phyloP scores from a whole-genome alignment of 2,797 vertebrate species.

The Catostomus latipinnis region DNA sequence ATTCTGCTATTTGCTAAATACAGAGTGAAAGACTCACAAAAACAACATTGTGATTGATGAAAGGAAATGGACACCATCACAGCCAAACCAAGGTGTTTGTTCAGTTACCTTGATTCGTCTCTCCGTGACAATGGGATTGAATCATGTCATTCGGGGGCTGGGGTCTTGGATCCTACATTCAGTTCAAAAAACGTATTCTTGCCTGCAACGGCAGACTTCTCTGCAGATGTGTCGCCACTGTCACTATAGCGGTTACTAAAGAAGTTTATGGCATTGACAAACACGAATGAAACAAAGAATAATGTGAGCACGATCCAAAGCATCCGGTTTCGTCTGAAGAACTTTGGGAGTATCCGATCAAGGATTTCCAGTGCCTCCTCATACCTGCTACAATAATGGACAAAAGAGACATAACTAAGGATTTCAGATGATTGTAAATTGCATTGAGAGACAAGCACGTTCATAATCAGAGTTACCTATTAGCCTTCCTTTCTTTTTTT shows the following conservation, averaged over 20 bases:
- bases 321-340: conserved; percentile 69
- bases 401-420: neutral
- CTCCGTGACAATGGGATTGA: neutral
- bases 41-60: conserved; percentile 27
- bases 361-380: conserved; percentile 74
- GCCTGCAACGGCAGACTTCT: conserved; percentile 51
- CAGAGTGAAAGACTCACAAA: conserved; percentile 41
- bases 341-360: conserved; percentile 73
- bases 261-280: conserved; percentile 78
- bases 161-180: conserved; percentile 67
- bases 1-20: conserved; percentile 13
- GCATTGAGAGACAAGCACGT: neutral
- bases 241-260: conserved; percentile 72
- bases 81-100: neutral
- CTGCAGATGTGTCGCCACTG: conserved; percentile 70
- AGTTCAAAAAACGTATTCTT: conserved; percentile 68
- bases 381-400: conserved; percentile 68
- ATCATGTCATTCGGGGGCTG: conserved; percentile 55
- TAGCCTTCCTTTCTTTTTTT: conserved; percentile 70
- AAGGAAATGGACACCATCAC: neutral
- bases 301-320: conserved; percentile 73
- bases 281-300: conserved; percentile 73
- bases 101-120: neutral
- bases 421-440: too few relatives aligned
- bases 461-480: conserved; percentile 68